Evolutionary conservation across 1,140 invertebrate species (phyloP), one percentile per base, ranked within the genome.

Genomic region (Leptinotarsa texana): DNA sequence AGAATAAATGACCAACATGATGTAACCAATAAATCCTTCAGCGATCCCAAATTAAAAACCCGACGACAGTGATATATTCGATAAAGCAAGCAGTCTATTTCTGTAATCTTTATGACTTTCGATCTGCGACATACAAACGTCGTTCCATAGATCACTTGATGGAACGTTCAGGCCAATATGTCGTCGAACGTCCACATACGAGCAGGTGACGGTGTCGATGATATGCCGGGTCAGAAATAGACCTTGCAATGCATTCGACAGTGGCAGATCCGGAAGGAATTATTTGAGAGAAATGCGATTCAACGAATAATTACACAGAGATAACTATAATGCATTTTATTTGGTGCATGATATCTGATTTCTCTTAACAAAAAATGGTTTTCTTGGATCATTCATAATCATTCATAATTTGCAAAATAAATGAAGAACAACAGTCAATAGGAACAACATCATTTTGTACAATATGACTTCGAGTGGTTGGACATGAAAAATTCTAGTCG

Each of bases 131-230:
- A 42, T 62, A 71, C 69, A 71, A 71, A 71, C 75, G 77, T 78
- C 74, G 74, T 74, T 73, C 77, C 69, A 78, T 78, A 78, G 77
- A 78, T 78, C 77, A 78, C 72, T 63, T 51, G 77, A 75, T 69
- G 74, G 74, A 68, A 75, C 74, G 48, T 61, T 49, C 24, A 67
- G 74, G 73, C 67, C 69, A 62, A 71, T 71, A 61, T 62, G 69
- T 71, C 74, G 74, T 78, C 62, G 72, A 73, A 74, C 69, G 75
- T 75, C 77, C 74, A 63, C 70, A 78, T 75, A 75, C 75, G 77
- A 75, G 75, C 77, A 78, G 77, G 69, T 71, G 69, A 71, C 69
- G 69, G 42, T 22, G 17, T 27, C 48, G 69, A 71, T 62, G 69
- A 71, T 71, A 33, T 71, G 69, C 69, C 33, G 48, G 22, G 57